Evolutionary conservation across 2,113 vertebrate genomes (phyloP), one percentile per base, ranked within the genome.

Genomic region (Beaufortia kweichowensis): DNA sequence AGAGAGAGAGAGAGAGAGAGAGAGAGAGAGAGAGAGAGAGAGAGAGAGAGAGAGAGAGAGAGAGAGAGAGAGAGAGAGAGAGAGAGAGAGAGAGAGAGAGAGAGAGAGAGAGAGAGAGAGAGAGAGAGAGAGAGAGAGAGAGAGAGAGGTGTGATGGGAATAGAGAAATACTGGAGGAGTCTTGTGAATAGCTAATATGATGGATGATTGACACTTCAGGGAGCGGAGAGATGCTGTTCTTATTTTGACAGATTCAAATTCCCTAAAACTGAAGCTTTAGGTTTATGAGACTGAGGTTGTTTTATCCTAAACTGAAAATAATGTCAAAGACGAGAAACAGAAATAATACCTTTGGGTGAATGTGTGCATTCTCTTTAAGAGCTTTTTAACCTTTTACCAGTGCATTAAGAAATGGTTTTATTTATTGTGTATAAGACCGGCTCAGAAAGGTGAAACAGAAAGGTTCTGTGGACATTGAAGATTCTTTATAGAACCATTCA

Each of bases 171-270:
- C 19, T 29, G 14, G 69, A 65, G 24, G 26, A 26, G 48, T 69
- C 66, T 59, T 28, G 68, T 71, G 60, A 65, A 57, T 15, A 29
- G 67, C 23, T 41, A 39, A 74, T 64, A 71, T 55, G 66, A 69
- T 69, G 29, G 15, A 55, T 69, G 66, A 69, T 55, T 69, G 66
- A 69, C 66, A 55, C 66, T 55, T 55, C 0, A 55, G 66, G 48
- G 66, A 69, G 48, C 48, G 2, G 15, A 7, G 8, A 41, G 41
- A 29, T 29, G 10, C 4, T 41, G 2, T 8, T 24, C 53, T 41
- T 59, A 71, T 17, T 59, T 39, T 71, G 50, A 24, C 68, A 41
- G 53, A 71, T 26, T 35, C 29, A 69, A 26, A 6, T 17, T 71
- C 57, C 68, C 55, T 69, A 14, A 55, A 69, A 33, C 48, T 35